Percentiles rank a stretch among this genome's conserved stretches.
Evolutionary conservation across 2,888 invertebrate species (phyloP).

Genomic region (Cetonia aurata): DNA sequence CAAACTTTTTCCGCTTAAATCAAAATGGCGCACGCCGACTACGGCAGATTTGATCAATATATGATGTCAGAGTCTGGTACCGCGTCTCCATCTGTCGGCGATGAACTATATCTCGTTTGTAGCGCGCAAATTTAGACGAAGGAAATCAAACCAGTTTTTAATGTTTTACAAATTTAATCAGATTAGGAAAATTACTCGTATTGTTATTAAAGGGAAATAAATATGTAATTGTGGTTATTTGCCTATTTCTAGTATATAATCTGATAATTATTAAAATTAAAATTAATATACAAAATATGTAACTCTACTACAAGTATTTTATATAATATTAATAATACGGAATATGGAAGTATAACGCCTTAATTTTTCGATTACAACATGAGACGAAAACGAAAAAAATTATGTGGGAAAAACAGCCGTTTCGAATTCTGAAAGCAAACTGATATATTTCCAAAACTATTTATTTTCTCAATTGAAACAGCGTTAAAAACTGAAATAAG

Average conservation of each 20-base stretch:
- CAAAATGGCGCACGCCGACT: constrained; percentile 69
- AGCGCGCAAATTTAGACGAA: background rate
- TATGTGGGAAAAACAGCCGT: background rate
- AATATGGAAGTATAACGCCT: too few species aligned
- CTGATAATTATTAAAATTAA: background rate
- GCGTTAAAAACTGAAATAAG: too few species aligned
- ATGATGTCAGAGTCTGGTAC: constrained; percentile 61
- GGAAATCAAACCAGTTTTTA: background rate
- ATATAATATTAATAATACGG: too few species aligned
- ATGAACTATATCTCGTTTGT: constrained; percentile 50
- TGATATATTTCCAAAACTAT: background rate
- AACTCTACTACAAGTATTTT: background rate
- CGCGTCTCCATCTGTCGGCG: constrained; percentile 55
- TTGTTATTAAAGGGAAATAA: too few species aligned
- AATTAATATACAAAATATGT: constrained; percentile 1
- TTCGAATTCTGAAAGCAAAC: background rate
- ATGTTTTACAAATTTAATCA: too few species aligned
- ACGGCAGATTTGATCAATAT: constrained; percentile 65
- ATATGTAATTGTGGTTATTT: too few species aligned
- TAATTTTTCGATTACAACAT: background rate
- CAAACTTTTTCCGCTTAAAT: constrained; percentile 65
- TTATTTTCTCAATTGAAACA: background rate
- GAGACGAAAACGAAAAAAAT: background rate
- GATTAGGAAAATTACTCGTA: too few species aligned
- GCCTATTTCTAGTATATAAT: too few species aligned